Evolutionary conservation across 2,888 invertebrate genomes (phyloP), one percentile per base, ranked within the genome.

Genomic region (Bellardia bayeri): DNA sequence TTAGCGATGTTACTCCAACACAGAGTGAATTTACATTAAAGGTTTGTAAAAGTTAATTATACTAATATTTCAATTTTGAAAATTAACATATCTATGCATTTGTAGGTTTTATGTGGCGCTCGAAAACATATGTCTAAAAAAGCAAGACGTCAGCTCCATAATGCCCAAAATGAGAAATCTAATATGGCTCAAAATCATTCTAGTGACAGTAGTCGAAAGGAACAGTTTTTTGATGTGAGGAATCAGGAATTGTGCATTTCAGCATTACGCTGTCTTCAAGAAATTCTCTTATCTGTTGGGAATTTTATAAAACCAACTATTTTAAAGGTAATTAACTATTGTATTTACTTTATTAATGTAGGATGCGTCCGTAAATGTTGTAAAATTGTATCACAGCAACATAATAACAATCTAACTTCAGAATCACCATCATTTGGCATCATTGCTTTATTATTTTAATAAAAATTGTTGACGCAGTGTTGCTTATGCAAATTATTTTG

Each of bases 91-190:
- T 37, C 6, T 37, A 45, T 45, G 45, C 2, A 49, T 54, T 80
- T 89, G 30, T 37, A 91, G 90, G 91, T 91, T 68, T 86, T 91
- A 11, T 89, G 90, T 23, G 92, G 91, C 13, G 88, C 91, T 4
- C 90, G 90, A 23, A 92, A 91, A 64, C 90, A 92, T 76, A 90
- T 92, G 90, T 91, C 92, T 0, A 92, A 92, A 80, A 92, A 92
- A 85, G 91, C 91, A 5, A 89, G 91, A n/a, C 90, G 91, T 13
- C 90, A 91, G 76, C 78, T 92, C 14, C 90, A 91, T n/a, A 92
- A 91, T 78, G 89, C 91, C 0, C 91, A 92, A 89, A 91, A 92
- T 86, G 91, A 91, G 14, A 89, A 90, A 72, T 90, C 91, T 2
- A 90, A 91, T 68, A 88, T 91, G 16, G 84, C 89, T 6, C 90